Evolutionary conservation across 2,113 vertebrate genomes (phyloP).

Genomic region (Aplodontia rufa): DNA sequence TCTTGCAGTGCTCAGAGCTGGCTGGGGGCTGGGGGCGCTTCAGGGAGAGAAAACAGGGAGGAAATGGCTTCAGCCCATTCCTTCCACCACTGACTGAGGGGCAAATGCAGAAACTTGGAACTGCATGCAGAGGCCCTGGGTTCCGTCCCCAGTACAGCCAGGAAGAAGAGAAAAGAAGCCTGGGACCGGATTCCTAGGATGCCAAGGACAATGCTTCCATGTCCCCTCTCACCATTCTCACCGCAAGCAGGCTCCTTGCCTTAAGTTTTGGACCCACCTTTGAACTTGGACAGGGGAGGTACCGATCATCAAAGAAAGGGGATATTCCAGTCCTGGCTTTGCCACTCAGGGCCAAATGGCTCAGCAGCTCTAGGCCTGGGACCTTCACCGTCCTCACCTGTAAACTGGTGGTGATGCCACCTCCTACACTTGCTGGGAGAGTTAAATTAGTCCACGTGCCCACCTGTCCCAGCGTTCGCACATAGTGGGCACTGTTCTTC

Average conservation of each 20-base stretch:
- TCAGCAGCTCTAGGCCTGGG: background rate
- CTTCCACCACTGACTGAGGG: fast-evolving
- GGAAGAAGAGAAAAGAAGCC: background rate
- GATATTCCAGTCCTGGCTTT: background rate
- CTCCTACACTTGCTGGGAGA: fast-evolving
- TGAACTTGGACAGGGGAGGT: background rate
- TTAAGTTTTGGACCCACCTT: background rate
- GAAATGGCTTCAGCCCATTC: fast-evolving
- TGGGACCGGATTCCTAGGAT: background rate
- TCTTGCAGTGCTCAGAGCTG: background rate
- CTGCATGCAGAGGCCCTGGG: no score
- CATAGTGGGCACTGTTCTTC: fast-evolving
- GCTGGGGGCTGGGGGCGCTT: background rate
- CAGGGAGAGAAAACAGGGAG: background rate
- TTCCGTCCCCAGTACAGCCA: no score
- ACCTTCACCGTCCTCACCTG: background rate
- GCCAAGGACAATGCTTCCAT: background rate
- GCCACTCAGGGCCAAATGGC: background rate
- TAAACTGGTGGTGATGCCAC: background rate
- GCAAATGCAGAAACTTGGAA: no score
- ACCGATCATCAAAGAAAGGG: background rate
- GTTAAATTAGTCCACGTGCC: fast-evolving
- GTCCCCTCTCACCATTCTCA: background rate
- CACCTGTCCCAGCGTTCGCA: background rate
- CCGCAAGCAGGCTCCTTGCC: background rate